Percentiles rank a stretch among this genome's conserved stretches.
Evolutionary conservation across 2,797 vertebrate genomes (phyloP).

Genomic region (Alectoris magna): DNA sequence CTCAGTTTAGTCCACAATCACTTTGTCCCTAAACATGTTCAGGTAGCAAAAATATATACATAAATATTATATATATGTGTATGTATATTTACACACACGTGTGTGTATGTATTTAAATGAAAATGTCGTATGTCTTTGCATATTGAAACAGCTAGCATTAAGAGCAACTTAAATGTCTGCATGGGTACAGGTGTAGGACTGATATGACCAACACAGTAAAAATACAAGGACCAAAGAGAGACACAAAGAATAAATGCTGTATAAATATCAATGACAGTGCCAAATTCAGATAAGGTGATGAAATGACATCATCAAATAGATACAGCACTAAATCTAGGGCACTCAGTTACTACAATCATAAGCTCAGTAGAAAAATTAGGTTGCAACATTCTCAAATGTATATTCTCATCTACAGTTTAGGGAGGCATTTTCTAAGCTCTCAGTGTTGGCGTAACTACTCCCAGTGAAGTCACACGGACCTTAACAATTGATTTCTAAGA

Average conservation of each 20-base stretch:
- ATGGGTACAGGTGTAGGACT: background rate
- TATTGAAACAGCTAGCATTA: background rate
- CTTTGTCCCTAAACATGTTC: background rate
- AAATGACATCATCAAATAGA: constrained; percentile 57
- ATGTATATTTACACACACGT: too few species aligned
- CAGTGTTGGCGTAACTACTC: background rate
- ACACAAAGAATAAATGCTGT: background rate
- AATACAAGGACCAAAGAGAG: background rate
- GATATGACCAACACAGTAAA: background rate
- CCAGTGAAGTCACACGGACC: constrained; percentile 41
- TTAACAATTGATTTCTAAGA: constrained; percentile 54
- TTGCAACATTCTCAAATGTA: constrained; percentile 70
- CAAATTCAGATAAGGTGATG: constrained; percentile 31
- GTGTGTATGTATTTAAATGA: background rate
- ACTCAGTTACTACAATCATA: constrained; percentile 47
- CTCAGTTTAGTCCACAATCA: background rate
- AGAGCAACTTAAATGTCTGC: background rate
- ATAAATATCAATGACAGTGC: constrained; percentile 13
- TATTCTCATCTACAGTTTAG: constrained; percentile 69
- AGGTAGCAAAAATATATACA: too few species aligned
- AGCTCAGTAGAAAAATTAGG: constrained; percentile 64
- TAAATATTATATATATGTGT: too few species aligned
- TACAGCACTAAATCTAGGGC: constrained; percentile 59
- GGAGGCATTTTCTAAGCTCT: constrained; percentile 58
- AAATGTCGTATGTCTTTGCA: background rate